phyloP scores from a whole-genome alignment of 2,888 invertebrate genomes.

The Amiota minor region DNA sequence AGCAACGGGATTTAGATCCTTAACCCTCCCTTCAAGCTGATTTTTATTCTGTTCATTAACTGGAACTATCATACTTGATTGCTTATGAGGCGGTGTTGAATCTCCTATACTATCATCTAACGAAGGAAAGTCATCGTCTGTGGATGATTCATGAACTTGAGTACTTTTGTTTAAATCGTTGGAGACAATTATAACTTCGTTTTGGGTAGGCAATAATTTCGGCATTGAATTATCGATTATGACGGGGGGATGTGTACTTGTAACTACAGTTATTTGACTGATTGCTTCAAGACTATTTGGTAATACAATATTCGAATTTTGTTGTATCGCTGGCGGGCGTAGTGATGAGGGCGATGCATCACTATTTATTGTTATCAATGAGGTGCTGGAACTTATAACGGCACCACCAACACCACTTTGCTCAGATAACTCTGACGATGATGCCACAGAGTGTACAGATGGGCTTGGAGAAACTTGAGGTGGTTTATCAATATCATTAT shows the following conservation, averaged over 20 bases:
- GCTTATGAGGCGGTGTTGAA: conserved; percentile 64
- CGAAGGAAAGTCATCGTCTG: conserved; percentile 85
- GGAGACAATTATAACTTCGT: conserved; percentile 86
- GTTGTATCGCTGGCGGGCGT: conserved; percentile 59
- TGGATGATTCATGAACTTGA: conserved; percentile 79
- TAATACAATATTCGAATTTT: conserved; percentile 74
- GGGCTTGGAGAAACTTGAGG: conserved; percentile 67
- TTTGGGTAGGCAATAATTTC: conserved; percentile 50
- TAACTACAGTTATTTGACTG: conserved; percentile 87
- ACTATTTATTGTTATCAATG: conserved; percentile 72
- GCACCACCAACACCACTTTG: conserved; percentile 48
- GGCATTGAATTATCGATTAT: conserved; percentile 77
- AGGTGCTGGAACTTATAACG: conserved; percentile 69
- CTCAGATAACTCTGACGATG: conserved; percentile 39
- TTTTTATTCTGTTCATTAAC: conserved; percentile 54
- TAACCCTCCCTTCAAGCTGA: conserved; percentile 5
- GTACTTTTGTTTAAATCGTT: conserved; percentile 82
- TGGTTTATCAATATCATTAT: conserved; percentile 55
- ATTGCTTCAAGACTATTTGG: conserved; percentile 85
- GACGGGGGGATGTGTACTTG: conserved; percentile 86
- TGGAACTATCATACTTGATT: conserved; percentile 70
- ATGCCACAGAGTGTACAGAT: conserved; percentile 62
- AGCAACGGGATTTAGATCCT: conserved; percentile 23
- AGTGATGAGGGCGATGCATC: conserved; percentile 59
- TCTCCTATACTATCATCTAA: conserved; percentile 85